Conservation (phyloP, 2,888 invertebrate genomes). For the Plemyria rubiginata region DNA sequence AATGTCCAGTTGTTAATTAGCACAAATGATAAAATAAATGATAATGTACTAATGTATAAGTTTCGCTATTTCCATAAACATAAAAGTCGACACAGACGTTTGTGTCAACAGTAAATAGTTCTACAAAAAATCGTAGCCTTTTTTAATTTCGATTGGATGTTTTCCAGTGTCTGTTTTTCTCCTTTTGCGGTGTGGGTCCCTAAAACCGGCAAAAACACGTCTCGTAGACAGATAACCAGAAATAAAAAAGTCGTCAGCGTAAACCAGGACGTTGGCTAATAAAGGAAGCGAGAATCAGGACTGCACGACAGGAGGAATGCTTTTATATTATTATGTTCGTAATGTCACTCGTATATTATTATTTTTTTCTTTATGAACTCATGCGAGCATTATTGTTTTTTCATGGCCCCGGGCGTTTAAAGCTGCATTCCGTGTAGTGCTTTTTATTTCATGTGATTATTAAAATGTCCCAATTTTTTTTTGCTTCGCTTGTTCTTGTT, state of each 20-base stretch:
- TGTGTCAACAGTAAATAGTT: slow-evolving; percentile 25
- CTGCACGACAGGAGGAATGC: slow-evolving; percentile 59
- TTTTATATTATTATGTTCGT: slow-evolving; percentile 74
- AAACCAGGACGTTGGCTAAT: slow-evolving; percentile 71
- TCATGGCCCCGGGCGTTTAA: slow-evolving; percentile 34
- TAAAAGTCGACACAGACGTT: slow-evolving; percentile 13
- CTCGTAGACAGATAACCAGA: slow-evolving; percentile 59
- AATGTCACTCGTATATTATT: slow-evolving; percentile 64
- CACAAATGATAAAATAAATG: no score
- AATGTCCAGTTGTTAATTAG: no score
- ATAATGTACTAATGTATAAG: no score
- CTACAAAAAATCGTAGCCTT: slow-evolving; percentile 15
- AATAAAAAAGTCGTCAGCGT: slow-evolving; percentile 78
- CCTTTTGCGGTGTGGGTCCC: slow-evolving; percentile 32
- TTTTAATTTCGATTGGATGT: slow-evolving; percentile 28
- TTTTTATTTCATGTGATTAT: slow-evolving; percentile 14
- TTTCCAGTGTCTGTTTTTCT: slow-evolving; percentile 26
- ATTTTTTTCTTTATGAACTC: slow-evolving; percentile 46
- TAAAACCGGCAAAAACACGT: slow-evolving; percentile 40
- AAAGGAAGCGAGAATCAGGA: slow-evolving; percentile 72
- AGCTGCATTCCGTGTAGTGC: slow-evolving; percentile 18
- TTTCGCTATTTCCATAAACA: neutral
- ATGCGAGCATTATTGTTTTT: slow-evolving; percentile 49
- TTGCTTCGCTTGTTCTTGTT: no score
- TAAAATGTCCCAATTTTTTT: slow-evolving; percentile 2